A percentile compares a stretch with the other conserved stretches of the same genome.
phyloP scores from a whole-genome alignment of 2,888 invertebrate species.

The Megastigmus dorsalis region DNA sequence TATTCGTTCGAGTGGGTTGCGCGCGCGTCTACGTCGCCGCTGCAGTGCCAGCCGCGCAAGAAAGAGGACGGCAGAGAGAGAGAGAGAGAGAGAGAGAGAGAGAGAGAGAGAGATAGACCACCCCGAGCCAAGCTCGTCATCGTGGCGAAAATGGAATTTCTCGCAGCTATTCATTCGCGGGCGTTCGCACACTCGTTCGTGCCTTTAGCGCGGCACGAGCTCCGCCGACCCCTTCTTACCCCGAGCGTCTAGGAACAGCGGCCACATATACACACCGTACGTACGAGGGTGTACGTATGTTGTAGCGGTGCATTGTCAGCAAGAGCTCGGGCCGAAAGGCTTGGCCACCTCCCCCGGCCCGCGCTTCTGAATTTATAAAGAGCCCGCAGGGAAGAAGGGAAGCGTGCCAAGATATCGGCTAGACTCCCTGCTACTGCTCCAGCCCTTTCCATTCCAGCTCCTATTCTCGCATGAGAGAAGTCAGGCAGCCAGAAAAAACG shows the following conservation, averaged over 20 bases:
- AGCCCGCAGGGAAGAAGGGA: constrained; percentile 25
- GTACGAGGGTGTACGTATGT: background rate
- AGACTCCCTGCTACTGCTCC: background rate
- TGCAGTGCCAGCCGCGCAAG: too few relatives aligned
- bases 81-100: too few relatives aligned
- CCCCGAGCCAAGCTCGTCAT: too few relatives aligned
- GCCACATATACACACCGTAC: background rate
- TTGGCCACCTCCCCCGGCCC: constrained; percentile 24
- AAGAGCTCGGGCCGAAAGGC: too few relatives aligned
- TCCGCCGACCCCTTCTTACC: background rate
- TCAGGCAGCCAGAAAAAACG: too few relatives aligned
- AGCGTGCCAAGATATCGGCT: constrained; percentile 52
- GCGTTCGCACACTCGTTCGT: background rate
- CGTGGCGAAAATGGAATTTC: constrained; percentile 34
- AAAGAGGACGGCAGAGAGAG: too few relatives aligned
- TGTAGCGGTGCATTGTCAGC: background rate
- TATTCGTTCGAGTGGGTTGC: constrained; percentile 1
- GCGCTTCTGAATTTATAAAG: constrained; percentile 53
- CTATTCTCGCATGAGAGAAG: background rate
- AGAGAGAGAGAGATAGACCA: too few relatives aligned
- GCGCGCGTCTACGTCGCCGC: background rate
- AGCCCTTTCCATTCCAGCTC: too few relatives aligned
- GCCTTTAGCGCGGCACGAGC: background rate
- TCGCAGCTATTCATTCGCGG: constrained; percentile 37
- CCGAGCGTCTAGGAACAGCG: background rate